Evolutionary conservation across 2,797 vertebrate species (phyloP), one percentile per base, ranked within the genome.

Genomic region (Neostethus bicornis): DNA sequence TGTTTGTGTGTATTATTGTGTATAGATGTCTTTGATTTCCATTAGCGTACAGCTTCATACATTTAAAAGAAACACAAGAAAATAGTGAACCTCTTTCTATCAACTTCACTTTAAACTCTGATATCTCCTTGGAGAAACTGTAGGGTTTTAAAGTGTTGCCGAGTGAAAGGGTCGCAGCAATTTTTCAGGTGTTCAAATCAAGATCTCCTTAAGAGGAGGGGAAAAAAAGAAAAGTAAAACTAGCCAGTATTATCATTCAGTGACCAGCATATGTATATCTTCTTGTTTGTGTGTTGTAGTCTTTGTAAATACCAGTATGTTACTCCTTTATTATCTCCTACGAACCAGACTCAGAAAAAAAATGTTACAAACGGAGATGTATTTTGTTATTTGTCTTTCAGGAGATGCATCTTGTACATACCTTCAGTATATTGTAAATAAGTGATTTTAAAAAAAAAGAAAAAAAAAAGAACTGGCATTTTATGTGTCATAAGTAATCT

Each of bases 351-450:
- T 74, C 61, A 46, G 10, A 45, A 48, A 35, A 21, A 13, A 7
- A 17, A 45, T 51, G 42, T 20, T 31, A 53, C 67, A 81, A 83
- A 77, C 49, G 63, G 67, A 91, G 84, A 91, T 83, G 89, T 94
- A 94, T 93, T 94, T 94, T 93, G 91, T 91, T 93, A 93, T 90
- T 90, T 84, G 89, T 91, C 88, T 82, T 91, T 91, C 82, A 86
- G 90, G 89, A 87, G 87, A 90, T 90, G 86, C 63, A 16, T 61
- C 79, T 66, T 90, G 87, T 90, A 91, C 54, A 90, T 89, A 89
- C 34, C 55, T 75, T 92, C 89, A 91, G 85, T 92, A 88, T 92
- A 92, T 89, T 94, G 93, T 94, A 94, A 92, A 94, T 92, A 94
- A 78, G 90, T 93, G 90, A 87, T 85, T 21, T 56, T 59, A 70